Evolutionary conservation across 1,140 invertebrate genomes (phyloP), one percentile per base, ranked within the genome.

Genomic region (Leptonema lineaticorne): DNA sequence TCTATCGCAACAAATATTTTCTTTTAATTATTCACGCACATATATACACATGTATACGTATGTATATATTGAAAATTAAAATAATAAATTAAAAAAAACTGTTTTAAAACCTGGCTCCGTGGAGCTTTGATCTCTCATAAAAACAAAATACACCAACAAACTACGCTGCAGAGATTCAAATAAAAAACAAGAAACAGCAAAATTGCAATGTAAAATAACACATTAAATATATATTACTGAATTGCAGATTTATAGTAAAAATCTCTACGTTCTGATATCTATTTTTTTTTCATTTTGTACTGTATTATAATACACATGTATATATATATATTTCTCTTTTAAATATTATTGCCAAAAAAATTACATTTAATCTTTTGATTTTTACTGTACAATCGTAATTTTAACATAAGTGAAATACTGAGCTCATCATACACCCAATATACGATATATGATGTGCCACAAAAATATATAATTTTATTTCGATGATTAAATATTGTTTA

Each of bases 271-370:
- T 6, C 41, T 65, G 69, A 67, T 70, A 24, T 66, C 66, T 70
- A 66, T 60, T 29, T 63, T 63, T 46, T 63, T 53, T 45, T 69
- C 30, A 60, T 56, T 73, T 73, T 73, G 65, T 69, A 69, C 68
- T 70, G 67, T 53, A 59, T 69, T 37, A 67, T 69, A 67, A 72
- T 69, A 72, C 67, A 72, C 67, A 67, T n/a, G n/a, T n/a, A n/a
- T n/a, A n/a, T n/a, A n/a, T 28, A 45, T 58, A 65, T 68, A 72
- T n/a, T n/a, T n/a, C n/a, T n/a, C n/a, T n/a, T n/a, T n/a, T n/a
- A n/a, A n/a, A n/a, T n/a, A n/a, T 72, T 73, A 73, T 73, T 73
- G 71, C 71, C 67, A 28, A 67, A 69, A 68, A 62, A 71, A 69
- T 67, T 60, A 67, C 70, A 67, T 11, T 41, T 69, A 57, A 24